Base-by-base conservation (phyloP, 2,797 vertebrate species). In the Philypnodon macrostomus region DNA sequence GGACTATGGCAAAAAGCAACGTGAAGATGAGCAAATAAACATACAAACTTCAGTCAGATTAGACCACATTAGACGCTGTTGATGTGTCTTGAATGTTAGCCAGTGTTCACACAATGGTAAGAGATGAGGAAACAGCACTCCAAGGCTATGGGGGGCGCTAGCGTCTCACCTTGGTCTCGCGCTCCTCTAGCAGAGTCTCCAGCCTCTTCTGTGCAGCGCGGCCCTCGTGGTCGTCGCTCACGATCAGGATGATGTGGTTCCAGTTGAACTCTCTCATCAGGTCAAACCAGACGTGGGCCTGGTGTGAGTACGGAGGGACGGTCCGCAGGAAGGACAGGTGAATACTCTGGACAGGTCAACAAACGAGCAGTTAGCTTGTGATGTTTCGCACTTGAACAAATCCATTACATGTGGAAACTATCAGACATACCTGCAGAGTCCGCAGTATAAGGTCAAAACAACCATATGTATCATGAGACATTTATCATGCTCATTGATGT, bases 271-370 rank as follows among this genome's bases (percentile, higher is more conserved):
- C 93, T 0, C 96, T 91, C 95, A 99, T 99, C 93, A 99, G 93
- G 86, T 98, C 97, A 39, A 99, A 99, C 97, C 97, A 99, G 45
- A 98, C 97, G 0, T 96, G 95, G 0, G 97, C 95, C 88, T 99
- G 96, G 86, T 98, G 97, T 47, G 97, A 99, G 69, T 99, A 99
- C 0, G 97, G 97, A 0, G 97, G 97, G 47, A 99, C 97, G 0
- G 95, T 98, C 76, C 96, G 92, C 73, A 98, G 90, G 75, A 98
- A 98, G 40, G 96, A 98, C 77, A 99, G 88, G 75, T 99, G 96
- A 85, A 99, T 99, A 61, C 97, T 99, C 97, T 99, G 89, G 10
- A 23, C 2, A n/a, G n/a, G n/a, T 12, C 30, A 8, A n/a, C 8
- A 19, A 13, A 5, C n/a, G 6, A 23, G 6, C 21, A 23, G 6